Percentiles rank a stretch among this genome's conserved stretches.
Evolutionary conservation across 2,113 vertebrate species (phyloP).

Genomic region (Ceyx cyanopectus): DNA sequence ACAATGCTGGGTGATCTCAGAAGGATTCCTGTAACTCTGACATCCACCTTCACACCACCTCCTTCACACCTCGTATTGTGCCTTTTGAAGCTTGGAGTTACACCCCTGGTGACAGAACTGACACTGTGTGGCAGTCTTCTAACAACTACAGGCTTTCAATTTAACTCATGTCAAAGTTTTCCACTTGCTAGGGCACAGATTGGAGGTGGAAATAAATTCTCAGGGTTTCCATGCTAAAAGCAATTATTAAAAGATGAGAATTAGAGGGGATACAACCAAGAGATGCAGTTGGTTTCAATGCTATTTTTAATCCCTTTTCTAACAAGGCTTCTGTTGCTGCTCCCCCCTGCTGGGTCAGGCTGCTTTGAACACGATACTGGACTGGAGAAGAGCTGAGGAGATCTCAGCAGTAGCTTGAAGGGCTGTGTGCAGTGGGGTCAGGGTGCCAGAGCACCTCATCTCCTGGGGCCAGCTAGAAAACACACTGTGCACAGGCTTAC

Average conservation of each 20-base stretch:
- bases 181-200: background rate
- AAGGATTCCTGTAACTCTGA: background rate
- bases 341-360: accelerated
- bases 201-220: background rate
- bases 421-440: background rate
- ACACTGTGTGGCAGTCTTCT: background rate
- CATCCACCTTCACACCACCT: background rate
- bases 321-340: background rate
- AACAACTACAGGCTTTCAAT: background rate
- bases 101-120: background rate
- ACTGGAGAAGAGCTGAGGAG: background rate
- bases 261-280: background rate
- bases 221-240: background rate
- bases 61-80: background rate
- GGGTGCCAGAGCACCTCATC: background rate
- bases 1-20: background rate
- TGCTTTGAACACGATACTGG: background rate
- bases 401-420: background rate
- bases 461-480: background rate
- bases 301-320: background rate
- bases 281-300: background rate
- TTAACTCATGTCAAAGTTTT: background rate
- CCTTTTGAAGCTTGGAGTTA: background rate
- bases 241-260: background rate
- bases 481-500: background rate